These are phyloP conservation scores for Myrmecophaga tridactyla DNA, from an alignment of 2,113 vertebrate species.

Conservation along the genomic window DNA sequence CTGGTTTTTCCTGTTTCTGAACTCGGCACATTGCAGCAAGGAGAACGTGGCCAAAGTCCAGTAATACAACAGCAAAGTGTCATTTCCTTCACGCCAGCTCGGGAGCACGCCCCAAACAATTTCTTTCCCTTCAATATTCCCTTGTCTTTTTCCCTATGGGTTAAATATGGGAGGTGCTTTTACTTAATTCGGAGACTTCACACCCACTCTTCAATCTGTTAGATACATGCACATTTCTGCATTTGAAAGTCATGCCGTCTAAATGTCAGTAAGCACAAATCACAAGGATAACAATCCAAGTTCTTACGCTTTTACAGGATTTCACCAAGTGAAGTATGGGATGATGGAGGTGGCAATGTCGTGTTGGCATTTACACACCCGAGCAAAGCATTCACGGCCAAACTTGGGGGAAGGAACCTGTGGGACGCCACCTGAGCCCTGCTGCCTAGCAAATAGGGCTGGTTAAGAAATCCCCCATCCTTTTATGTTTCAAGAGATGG, in stretches of 20 bases:
- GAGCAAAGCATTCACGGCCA: not conserved
- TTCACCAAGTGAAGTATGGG: constrained; percentile 68
- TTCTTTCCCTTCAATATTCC: not conserved
- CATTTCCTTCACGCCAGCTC: not conserved
- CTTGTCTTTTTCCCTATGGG: not conserved
- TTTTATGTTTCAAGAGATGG: not conserved
- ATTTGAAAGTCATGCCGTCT: not conserved
- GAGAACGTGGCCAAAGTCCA: not conserved
- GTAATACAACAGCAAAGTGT: not conserved
- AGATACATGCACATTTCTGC: constrained; percentile 40
- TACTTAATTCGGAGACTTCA: constrained; percentile 50
- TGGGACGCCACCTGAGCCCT: not conserved
- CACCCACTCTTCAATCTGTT: constrained; percentile 46
- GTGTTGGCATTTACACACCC: constrained; percentile 73
- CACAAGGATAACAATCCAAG: not conserved
- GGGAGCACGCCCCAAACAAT: not conserved
- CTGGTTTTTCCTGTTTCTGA: not conserved
- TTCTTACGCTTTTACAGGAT: constrained; percentile 2
- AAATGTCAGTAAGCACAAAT: not conserved
- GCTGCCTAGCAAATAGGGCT: not conserved
- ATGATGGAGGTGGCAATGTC: constrained; percentile 58
- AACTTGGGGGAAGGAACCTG: accelerated
- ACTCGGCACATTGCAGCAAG: not conserved
- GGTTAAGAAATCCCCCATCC: not conserved
- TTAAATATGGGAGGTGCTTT: constrained; percentile 72